Conservation (phyloP, 2,113 vertebrate genomes). For the Grammomys dolichurus region DNA sequence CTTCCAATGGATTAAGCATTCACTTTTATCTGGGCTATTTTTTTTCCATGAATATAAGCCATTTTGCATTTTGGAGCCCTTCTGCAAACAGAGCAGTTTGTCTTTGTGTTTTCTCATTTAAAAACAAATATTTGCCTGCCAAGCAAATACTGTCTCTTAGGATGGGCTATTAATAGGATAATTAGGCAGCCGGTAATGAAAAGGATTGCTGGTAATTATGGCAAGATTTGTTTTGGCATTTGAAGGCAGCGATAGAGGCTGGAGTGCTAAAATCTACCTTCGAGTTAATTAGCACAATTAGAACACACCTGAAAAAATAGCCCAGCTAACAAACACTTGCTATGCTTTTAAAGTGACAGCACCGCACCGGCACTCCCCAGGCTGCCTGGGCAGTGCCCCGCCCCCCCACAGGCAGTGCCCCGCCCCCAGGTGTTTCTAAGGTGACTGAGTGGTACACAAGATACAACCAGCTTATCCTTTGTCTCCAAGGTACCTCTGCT, state of each 20-base stretch:
- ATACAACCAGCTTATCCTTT: background rate
- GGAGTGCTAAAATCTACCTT: conserved; percentile 96
- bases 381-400: background rate
- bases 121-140: conserved; percentile 99
- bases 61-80: conserved; percentile 90
- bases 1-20: conserved; percentile 78
- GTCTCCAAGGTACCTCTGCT: background rate
- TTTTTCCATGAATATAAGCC: conserved; percentile 87
- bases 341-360: conserved; percentile 79
- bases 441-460: background rate
- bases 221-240: conserved; percentile 99
- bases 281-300: conserved; percentile 95
- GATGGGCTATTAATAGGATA: conserved; percentile 99
- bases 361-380: accelerated
- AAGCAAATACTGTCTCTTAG: conserved; percentile 96
- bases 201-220: conserved; percentile 99
- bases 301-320: conserved; percentile 93
- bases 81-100: conserved; percentile 95
- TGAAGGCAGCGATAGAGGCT: conserved; percentile 93
- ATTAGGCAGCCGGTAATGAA: conserved; percentile 99
- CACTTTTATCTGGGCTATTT: conserved; percentile 81
- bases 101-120: conserved; percentile 98
- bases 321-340: conserved; percentile 83
- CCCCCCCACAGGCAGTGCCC: background rate
- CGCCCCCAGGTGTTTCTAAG: background rate